These are phyloP conservation scores for Fregata magnificens DNA, from an alignment of 2,113 vertebrate species.

Conservation along the genomic window DNA sequence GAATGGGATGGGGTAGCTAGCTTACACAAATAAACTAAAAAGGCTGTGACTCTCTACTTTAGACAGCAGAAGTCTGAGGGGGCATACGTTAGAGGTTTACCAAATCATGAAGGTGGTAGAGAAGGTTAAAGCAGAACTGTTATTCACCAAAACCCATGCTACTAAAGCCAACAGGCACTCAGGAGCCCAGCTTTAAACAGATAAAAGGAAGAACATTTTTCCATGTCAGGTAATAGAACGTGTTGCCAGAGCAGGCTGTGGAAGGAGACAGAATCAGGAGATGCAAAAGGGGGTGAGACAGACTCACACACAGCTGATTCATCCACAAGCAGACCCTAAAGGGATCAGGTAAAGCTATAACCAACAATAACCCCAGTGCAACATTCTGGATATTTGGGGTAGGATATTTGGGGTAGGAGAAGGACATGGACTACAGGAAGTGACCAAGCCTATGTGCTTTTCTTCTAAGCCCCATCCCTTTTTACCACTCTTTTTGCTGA, in stretches of 20 bases:
- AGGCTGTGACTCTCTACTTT: neutral
- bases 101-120: neutral
- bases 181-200: neutral
- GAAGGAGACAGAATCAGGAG: neutral
- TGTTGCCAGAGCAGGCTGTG: neutral
- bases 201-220: neutral
- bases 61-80: neutral
- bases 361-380: neutral
- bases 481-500: neutral
- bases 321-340: neutral
- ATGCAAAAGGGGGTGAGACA: neutral
- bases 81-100: neutral
- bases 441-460: neutral
- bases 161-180: neutral
- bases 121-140: neutral
- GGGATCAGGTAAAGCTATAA: neutral
- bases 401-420: neutral
- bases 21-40: fast-evolving
- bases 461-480: neutral
- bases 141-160: neutral
- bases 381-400: neutral
- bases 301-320: neutral
- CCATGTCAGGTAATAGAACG: neutral
- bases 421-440: neutral
- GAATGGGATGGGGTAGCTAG: neutral